phyloP scores from a whole-genome alignment of 1,140 invertebrate genomes.

The Sycobia sp. region DNA sequence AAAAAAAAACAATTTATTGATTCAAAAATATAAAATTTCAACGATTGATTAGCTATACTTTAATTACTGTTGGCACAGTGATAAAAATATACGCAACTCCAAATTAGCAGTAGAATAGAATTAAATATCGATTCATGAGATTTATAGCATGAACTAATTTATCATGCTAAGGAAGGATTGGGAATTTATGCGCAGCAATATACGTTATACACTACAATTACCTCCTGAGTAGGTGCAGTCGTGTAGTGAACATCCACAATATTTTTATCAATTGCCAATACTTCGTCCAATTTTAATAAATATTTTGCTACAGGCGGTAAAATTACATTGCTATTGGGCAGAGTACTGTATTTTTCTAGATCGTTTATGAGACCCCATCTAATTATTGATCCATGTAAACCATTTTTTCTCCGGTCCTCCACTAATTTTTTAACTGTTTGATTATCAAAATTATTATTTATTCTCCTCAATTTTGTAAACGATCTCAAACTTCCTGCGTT shows the following conservation, averaged over 20 bases:
- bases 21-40: too few species aligned
- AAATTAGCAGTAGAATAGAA: too few species aligned
- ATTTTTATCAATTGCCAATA: not conserved
- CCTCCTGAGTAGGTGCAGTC: not conserved
- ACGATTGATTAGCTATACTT: too few species aligned
- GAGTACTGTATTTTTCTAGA: not conserved
- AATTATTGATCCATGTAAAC: slow-evolving; percentile 6
- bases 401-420: slow-evolving; percentile 2
- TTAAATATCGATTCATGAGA: too few species aligned
- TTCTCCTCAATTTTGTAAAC: not conserved
- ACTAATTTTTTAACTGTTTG: slow-evolving; percentile 1
- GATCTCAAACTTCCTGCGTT: not conserved
- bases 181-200: too few species aligned
- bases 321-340: not conserved
- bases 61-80: too few species aligned
- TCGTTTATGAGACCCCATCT: not conserved
- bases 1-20: too few species aligned
- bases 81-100: too few species aligned
- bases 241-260: not conserved
- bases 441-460: not conserved
- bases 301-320: slow-evolving; percentile 3
- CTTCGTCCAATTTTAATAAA: slow-evolving; percentile 20
- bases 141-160: too few species aligned
- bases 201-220: too few species aligned
- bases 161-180: too few species aligned